Evolutionary conservation across 2,797 vertebrate species (phyloP).

Genomic region (Rhinichthys osculus): DNA sequence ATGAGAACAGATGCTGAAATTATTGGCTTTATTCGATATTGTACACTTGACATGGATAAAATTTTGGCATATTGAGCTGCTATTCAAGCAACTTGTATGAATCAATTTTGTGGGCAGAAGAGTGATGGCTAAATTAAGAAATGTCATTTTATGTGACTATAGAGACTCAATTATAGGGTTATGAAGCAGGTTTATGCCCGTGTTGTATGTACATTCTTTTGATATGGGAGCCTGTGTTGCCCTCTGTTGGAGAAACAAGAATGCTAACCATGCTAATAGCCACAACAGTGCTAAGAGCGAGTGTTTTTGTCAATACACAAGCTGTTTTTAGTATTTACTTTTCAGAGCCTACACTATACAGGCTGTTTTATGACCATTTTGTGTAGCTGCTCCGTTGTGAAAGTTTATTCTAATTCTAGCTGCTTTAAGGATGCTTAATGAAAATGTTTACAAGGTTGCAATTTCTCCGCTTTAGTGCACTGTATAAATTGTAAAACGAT

Average conservation of each 20-base stretch:
- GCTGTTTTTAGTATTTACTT: constrained; percentile 3
- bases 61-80: neutral
- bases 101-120: constrained; percentile 10
- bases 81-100: neutral
- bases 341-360: neutral
- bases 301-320: neutral
- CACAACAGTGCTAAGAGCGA: neutral
- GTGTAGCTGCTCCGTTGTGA: constrained; percentile 19
- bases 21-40: constrained; percentile 26
- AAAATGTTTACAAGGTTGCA: constrained; percentile 44
- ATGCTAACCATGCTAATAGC: constrained; percentile 4
- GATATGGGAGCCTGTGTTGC: constrained; percentile 67
- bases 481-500: constrained; percentile 45
- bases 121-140: constrained; percentile 7
- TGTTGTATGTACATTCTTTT: constrained; percentile 14
- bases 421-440: constrained; percentile 39
- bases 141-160: constrained; percentile 1
- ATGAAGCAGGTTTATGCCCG: constrained; percentile 1
- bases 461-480: constrained; percentile 22
- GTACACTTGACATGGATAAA: constrained; percentile 34
- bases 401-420: constrained; percentile 21
- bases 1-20: constrained; percentile 52
- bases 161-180: constrained; percentile 10
- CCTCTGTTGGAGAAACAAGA: constrained; percentile 67
- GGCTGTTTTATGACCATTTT: neutral